Percentiles rank a stretch among this genome's conserved stretches.
These are phyloP conservation scores for Forbesichthys papilliferus DNA, from an alignment of 2,113 vertebrate species.

Conservation along the genomic window DNA sequence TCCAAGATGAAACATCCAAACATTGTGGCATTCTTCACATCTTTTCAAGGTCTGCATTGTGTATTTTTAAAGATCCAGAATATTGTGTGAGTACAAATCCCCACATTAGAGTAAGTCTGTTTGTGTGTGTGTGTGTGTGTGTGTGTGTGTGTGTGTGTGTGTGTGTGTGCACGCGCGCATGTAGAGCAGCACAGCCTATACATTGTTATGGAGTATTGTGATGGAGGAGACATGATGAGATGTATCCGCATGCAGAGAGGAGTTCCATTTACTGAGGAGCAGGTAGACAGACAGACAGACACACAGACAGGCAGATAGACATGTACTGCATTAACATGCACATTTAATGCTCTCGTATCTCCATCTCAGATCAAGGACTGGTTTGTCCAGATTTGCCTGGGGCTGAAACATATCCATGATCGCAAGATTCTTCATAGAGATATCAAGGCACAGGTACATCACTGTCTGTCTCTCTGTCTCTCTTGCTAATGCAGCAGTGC, in stretches of 20 bases:
- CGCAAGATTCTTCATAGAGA: slow-evolving; percentile 92
- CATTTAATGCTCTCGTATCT: slow-evolving; percentile 9
- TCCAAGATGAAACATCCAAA: slow-evolving; percentile 91
- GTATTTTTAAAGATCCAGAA: background rate
- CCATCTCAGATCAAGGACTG: slow-evolving; percentile 83
- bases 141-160: slow-evolving; percentile 11
- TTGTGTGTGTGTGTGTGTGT: slow-evolving; percentile 16
- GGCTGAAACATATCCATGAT: slow-evolving; percentile 93
- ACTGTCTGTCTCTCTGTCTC: too few relatives aligned
- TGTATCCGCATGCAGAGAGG: slow-evolving; percentile 84
- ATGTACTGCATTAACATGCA: background rate
- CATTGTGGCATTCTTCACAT: slow-evolving; percentile 84
- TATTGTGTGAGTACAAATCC: background rate
- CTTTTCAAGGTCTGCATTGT: slow-evolving; percentile 80
- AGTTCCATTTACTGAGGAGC: slow-evolving; percentile 83
- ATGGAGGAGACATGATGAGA: slow-evolving; percentile 90
- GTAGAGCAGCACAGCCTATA: slow-evolving; percentile 82
- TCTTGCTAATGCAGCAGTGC: too few relatives aligned
- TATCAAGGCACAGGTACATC: slow-evolving; percentile 88
- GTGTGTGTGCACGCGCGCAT: slow-evolving; percentile 43
- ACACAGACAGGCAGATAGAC: slow-evolving; percentile 5
- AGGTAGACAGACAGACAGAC: slow-evolving; percentile 71
- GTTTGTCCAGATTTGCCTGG: slow-evolving; percentile 94
- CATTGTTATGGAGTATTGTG: slow-evolving; percentile 95
- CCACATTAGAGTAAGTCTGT: background rate